phyloP scores from a whole-genome alignment of 2,113 vertebrate species.

The Rissa tridactyla region DNA sequence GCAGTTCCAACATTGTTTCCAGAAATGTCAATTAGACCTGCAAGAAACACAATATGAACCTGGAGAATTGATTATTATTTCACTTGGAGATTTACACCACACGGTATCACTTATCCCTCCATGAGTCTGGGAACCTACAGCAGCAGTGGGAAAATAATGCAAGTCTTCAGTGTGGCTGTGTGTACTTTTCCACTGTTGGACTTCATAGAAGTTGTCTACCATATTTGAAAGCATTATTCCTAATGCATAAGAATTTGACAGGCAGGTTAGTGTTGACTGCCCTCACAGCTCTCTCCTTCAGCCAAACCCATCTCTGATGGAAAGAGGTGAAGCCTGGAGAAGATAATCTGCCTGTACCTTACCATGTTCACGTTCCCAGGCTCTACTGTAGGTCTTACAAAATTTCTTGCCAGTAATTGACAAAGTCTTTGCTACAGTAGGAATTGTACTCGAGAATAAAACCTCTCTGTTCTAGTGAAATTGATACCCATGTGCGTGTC shows the following conservation, averaged over 20 bases:
- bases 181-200: neutral
- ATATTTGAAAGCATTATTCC: neutral
- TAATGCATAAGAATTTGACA: neutral
- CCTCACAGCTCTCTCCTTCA: neutral
- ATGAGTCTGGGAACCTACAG: neutral
- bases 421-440: neutral
- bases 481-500: neutral
- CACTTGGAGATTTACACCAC: neutral
- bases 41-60: neutral
- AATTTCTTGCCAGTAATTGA: neutral
- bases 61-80: neutral
- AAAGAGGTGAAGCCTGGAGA: neutral
- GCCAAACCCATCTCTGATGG: neutral
- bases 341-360: neutral
- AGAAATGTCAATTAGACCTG: neutral
- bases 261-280: neutral
- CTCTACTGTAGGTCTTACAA: neutral
- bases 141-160: neutral
- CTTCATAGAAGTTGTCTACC: neutral
- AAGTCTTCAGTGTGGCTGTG: neutral
- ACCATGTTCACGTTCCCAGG: neutral
- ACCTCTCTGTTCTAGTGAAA: neutral
- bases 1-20: neutral
- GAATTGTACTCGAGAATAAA: neutral
- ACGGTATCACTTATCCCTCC: neutral